These are phyloP conservation scores for Premnoplex brunnescens DNA, from an alignment of 2,797 vertebrate species.

Conservation along the genomic window DNA sequence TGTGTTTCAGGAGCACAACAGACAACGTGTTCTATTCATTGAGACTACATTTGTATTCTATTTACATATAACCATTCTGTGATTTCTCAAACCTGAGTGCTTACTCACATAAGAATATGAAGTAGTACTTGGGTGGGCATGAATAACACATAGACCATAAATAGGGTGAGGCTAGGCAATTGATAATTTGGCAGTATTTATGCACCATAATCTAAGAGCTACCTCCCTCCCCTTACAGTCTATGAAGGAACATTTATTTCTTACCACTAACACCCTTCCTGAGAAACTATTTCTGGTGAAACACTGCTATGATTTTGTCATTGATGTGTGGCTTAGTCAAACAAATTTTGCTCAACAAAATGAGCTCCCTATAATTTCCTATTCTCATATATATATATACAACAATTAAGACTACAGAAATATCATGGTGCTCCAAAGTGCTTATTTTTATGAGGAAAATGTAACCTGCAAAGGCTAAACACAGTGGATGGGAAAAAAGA, in stretches of 20 bases:
- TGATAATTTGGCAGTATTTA: neutral
- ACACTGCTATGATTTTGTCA: neutral
- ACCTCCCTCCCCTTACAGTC: neutral
- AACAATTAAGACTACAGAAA: neutral
- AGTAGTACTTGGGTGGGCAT: neutral
- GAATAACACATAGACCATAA: neutral
- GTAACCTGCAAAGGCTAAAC: neutral
- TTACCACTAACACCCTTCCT: neutral
- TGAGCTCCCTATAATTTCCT: neutral
- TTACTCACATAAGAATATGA: neutral
- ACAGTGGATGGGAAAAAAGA: accelerated
- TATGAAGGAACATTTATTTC: neutral
- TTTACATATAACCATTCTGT: neutral
- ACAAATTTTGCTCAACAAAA: neutral
- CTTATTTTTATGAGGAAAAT: neutral
- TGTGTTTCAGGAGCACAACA: neutral
- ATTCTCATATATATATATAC: neutral
- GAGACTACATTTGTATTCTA: neutral
- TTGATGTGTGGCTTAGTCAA: neutral
- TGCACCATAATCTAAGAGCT: neutral
- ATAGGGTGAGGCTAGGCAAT: neutral
- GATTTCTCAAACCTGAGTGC: neutral
- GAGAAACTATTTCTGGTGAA: neutral
- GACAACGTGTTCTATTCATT: neutral
- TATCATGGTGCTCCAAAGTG: neutral